Evolutionary conservation across 2,113 vertebrate genomes (phyloP).

Genomic region (Oncorhynchus masou): DNA sequence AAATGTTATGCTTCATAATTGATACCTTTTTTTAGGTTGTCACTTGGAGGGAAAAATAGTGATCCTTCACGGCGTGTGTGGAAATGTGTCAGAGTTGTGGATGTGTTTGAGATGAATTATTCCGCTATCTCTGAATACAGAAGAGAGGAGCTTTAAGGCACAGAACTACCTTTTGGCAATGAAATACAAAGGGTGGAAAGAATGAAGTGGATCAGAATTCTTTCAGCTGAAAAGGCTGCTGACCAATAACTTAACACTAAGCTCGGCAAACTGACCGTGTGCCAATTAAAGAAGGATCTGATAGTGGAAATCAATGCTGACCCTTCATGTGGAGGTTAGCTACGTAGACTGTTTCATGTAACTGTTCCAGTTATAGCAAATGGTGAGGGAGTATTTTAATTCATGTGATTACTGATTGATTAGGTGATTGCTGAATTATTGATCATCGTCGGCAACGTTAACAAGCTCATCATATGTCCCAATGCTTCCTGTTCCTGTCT

Average conservation of each 20-base stretch:
- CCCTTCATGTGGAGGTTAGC: too few relatives aligned
- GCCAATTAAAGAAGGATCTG: too few relatives aligned
- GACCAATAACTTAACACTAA: too few relatives aligned
- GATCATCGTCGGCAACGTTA: neutral
- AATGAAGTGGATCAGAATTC: constrained; percentile 41
- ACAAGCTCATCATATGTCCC: neutral
- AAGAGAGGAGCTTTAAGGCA: constrained; percentile 26
- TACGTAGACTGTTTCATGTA: constrained; percentile 16
- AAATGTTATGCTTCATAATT: neutral
- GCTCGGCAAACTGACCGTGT: too few relatives aligned
- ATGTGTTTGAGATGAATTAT: constrained; percentile 26
- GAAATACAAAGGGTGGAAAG: neutral
- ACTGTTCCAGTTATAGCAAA: constrained; percentile 12
- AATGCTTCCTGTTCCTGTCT: constrained; percentile 8
- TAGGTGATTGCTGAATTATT: neutral
- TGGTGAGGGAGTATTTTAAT: neutral
- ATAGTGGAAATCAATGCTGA: too few relatives aligned
- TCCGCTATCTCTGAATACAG: constrained; percentile 36
- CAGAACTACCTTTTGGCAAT: neutral
- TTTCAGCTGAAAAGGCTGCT: constrained; percentile 8
- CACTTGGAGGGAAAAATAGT: neutral
- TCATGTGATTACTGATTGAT: neutral
- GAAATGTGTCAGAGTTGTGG: neutral
- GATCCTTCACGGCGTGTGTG: neutral
- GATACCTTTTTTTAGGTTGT: neutral